These are phyloP conservation scores for Lordiphosa fenestrarum DNA, from an alignment of 2,888 invertebrate species.

Conservation along the genomic window DNA sequence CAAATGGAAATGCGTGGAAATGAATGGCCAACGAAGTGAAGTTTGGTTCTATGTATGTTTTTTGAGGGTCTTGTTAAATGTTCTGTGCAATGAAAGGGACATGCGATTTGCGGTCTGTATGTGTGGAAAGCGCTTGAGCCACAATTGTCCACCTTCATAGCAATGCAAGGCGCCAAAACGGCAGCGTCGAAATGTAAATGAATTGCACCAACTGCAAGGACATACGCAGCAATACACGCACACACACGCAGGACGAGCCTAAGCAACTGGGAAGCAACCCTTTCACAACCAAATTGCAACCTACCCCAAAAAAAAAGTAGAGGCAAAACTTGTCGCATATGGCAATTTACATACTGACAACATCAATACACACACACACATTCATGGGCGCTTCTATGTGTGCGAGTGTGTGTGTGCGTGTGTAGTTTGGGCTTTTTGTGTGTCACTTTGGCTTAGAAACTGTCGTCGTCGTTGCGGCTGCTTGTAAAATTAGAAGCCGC, in stretches of 20 bases:
- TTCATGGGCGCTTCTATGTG: slow-evolving; percentile 5
- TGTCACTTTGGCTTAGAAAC: slow-evolving; percentile 73
- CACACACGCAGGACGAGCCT: slow-evolving; percentile 30
- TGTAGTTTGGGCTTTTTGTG: slow-evolving; percentile 56
- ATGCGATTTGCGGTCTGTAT: slow-evolving; percentile 42
- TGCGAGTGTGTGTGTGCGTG: slow-evolving; percentile 23
- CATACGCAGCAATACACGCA: slow-evolving; percentile 58
- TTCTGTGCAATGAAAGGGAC: slow-evolving; percentile 60
- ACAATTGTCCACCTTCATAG: slow-evolving; percentile 60
- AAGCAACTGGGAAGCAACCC: slow-evolving; percentile 62
- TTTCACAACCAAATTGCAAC: slow-evolving; percentile 53
- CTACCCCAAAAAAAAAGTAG: slow-evolving; percentile 57
- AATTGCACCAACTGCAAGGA: slow-evolving; percentile 74
- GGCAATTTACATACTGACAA: slow-evolving; percentile 73
- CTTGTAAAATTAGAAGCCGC: slow-evolving; percentile 64
- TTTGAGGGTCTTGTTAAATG: slow-evolving; percentile 55
- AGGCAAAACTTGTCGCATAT: slow-evolving; percentile 42
- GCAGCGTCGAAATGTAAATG: slow-evolving; percentile 73
- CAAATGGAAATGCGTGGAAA: slow-evolving; percentile 25
- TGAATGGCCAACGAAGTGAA: slow-evolving; percentile 15
- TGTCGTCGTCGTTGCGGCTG: slow-evolving; percentile 59
- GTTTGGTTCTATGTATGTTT: slow-evolving; percentile 33
- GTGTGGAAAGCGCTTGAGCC: slow-evolving; percentile 44
- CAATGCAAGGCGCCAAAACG: slow-evolving; percentile 28
- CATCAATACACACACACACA: slow-evolving; percentile 45